Evolutionary conservation across 2,113 vertebrate genomes (phyloP).

Genomic region (Chelonoidis abingdonii): DNA sequence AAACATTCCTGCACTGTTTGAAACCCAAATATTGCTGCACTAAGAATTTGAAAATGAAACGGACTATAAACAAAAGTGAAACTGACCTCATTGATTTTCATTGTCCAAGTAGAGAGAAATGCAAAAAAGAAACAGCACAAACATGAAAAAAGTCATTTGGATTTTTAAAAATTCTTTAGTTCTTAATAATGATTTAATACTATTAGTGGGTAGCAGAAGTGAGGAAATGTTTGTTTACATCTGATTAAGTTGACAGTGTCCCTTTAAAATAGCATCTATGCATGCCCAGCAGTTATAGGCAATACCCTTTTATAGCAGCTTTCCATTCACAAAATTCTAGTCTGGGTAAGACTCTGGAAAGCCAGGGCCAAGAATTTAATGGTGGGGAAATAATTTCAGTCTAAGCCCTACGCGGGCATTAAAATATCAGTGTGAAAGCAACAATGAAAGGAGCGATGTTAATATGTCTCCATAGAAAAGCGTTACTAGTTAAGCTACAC

Average conservation of each 20-base stretch:
- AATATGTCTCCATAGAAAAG: neutral
- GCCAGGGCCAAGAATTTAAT: neutral
- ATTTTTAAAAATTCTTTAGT: neutral
- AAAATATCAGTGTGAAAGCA: neutral
- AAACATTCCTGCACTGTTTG: rapidly evolving
- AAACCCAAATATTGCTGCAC: neutral
- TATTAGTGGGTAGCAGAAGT: rapidly evolving
- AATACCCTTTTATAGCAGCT: neutral
- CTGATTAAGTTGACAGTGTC: neutral
- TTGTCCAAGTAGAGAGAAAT: neutral
- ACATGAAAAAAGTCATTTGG: neutral
- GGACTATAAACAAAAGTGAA: neutral
- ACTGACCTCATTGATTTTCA: neutral
- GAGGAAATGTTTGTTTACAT: neutral
- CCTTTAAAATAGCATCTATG: neutral
- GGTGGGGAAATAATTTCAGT: neutral
- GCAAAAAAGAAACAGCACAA: neutral
- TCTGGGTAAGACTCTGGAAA: neutral
- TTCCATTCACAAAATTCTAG: neutral
- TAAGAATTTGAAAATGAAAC: neutral
- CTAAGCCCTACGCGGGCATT: neutral
- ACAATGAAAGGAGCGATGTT: neutral
- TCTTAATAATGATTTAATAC: neutral
- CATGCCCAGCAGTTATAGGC: neutral
- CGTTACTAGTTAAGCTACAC: neutral